Base-by-base conservation (phyloP, 2,888 invertebrate genomes). In the Mesorhabditis belari region DNA sequence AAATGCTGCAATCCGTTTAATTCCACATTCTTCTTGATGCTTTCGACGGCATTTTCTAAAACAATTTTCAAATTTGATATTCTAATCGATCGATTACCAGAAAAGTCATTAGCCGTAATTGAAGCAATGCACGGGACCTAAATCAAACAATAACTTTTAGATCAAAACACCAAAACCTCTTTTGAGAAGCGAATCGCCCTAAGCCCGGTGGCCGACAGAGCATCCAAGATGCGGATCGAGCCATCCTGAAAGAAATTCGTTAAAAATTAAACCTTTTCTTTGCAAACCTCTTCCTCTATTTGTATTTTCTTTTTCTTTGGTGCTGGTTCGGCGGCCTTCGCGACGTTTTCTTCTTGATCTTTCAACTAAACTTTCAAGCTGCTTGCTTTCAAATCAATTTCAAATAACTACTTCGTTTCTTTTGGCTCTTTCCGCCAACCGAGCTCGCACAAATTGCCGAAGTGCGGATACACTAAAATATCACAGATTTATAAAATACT, bases 111-210 rank as follows among this genome's bases (percentile, higher is more conserved):
- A n/a, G 80, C 80, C 62, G 74, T 59, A 12, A 79, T 67, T 23
- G 57, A 66, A 6, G 64, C 67, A 3, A 80, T 71, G 54, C 70
- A 64, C 2, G 71, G 71, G 21, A 79, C 75, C 66, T 64, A 35
- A 26, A 27, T 6, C n/a, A 44, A 12, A n/a, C n/a, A n/a, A 44
- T 44, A 55, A 19, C n/a, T 29, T 51, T 19, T 49, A 9, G 9
- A 17, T 49, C 21, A 1, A 19, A 28, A 5, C 9, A 35, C n/a
- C 26, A n/a, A 57, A 21, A 64, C 66, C 86, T 99, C 98, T 79
- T 91, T 89, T 0, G 95, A 95, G 83, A 96, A 98, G 21, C 98
- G 87, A 72, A 98, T 90, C 64, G 96, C 93, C 49, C 98, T 85
- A 44, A 98, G 84, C 0, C 98, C 98, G 12, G 94, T 92, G 0